Percentiles rank a stretch among this genome's conserved stretches.
Conservation (phyloP, 2,113 vertebrate genomes). For the Ictalurus furcatus region DNA sequence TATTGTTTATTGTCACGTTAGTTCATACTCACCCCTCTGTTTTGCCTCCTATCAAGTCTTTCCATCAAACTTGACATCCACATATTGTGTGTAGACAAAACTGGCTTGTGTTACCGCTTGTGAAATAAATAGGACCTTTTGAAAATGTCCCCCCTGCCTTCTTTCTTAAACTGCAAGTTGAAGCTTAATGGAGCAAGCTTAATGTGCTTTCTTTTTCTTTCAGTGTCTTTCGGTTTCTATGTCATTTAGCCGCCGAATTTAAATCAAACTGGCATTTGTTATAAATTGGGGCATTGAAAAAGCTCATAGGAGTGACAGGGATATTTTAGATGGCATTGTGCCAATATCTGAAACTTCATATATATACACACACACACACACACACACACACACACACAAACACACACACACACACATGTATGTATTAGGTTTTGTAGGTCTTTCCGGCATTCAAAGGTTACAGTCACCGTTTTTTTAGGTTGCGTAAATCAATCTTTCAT, state of each 20-base stretch:
- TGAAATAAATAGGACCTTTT: background rate
- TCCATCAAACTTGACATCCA: background rate
- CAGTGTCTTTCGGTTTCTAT: constrained; percentile 2
- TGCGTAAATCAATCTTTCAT: background rate
- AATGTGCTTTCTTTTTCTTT: constrained; percentile 15
- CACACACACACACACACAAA: background rate
- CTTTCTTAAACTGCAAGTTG: background rate
- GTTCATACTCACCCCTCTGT: background rate
- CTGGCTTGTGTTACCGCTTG: background rate
- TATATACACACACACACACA: background rate
- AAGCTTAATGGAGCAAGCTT: background rate
- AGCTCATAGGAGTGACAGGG: background rate
- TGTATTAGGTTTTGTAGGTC: background rate
- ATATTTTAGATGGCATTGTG: background rate
- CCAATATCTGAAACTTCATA: background rate
- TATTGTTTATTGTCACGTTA: background rate
- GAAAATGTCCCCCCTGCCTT: background rate
- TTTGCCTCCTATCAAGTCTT: background rate
- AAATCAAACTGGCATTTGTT: constrained; percentile 15
- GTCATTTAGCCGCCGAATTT: background rate
- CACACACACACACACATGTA: background rate
- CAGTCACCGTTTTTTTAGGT: background rate
- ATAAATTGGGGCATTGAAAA: background rate
- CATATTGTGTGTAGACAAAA: constrained; percentile 8
- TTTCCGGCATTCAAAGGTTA: background rate